phyloP scores from a whole-genome alignment of 2,113 vertebrate species.

The Protobothrops mucrosquamatus region DNA sequence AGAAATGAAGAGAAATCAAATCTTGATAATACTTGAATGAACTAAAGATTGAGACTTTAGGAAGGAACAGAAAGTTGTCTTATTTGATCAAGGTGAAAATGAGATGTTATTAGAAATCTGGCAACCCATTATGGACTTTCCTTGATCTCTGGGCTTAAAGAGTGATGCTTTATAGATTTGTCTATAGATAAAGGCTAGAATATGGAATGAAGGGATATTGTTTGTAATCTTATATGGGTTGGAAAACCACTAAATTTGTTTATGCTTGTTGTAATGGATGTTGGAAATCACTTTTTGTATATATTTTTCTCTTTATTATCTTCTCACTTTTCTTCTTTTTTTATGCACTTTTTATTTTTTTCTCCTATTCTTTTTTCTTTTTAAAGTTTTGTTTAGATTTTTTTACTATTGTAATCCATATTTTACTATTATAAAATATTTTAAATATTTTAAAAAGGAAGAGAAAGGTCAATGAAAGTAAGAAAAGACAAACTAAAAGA shows the following conservation, averaged over 20 bases:
- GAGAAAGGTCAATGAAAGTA: neutral
- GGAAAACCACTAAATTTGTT: neutral
- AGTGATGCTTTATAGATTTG: neutral
- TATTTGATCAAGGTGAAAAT: neutral
- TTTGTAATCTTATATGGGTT: neutral
- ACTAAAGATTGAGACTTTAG: no score
- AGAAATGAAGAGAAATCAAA: no score
- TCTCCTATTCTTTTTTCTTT: neutral
- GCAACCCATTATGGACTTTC: neutral
- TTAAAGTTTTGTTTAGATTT: neutral
- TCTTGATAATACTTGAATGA: no score
- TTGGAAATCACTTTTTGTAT: neutral
- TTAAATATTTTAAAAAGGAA: neutral
- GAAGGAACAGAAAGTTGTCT: no score
- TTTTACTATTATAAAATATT: neutral
- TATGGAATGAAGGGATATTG: neutral
- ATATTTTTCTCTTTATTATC: neutral
- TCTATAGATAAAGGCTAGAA: neutral
- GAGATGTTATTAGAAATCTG: neutral
- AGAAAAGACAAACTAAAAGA: neutral
- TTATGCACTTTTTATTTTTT: neutral
- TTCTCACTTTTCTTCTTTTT: neutral
- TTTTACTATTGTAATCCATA: neutral
- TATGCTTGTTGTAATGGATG: neutral
- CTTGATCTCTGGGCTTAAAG: neutral